phyloP scores from a whole-genome alignment of 2,888 invertebrate species.

The Colletes collaris region DNA sequence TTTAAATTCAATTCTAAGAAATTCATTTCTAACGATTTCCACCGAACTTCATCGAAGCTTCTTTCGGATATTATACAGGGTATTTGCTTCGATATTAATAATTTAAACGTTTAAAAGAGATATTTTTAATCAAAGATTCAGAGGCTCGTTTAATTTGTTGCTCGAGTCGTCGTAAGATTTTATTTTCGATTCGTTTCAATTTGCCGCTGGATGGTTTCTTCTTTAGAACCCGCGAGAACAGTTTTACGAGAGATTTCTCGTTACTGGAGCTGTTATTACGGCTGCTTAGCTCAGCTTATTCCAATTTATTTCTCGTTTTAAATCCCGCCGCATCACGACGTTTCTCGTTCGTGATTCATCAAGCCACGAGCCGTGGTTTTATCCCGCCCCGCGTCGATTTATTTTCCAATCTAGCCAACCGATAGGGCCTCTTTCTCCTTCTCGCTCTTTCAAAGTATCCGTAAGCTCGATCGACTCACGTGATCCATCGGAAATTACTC shows the following conservation, averaged over 20 bases:
- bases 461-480: not conserved
- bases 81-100: too few relatives aligned
- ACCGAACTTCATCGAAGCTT: too few relatives aligned
- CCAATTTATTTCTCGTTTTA: constrained; percentile 32
- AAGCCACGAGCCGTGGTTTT: constrained; percentile 21
- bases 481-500: constrained; percentile 4
- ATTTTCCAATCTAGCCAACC: constrained; percentile 36
- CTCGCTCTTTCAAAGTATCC: not conserved
- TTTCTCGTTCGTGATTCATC: constrained; percentile 35
- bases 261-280: constrained; percentile 8
- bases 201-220: too few relatives aligned
- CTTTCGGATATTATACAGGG: too few relatives aligned
- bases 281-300: constrained; percentile 1
- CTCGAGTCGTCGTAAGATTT: not conserved
- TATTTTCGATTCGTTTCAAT: not conserved
- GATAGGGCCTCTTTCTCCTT: not conserved
- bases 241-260: not conserved
- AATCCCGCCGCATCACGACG: constrained; percentile 30
- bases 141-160: too few relatives aligned
- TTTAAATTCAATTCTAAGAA: too few relatives aligned
- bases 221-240: not conserved
- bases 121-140: not conserved
- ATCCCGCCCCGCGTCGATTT: constrained; percentile 28
- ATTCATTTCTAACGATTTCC: too few relatives aligned
- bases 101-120: too few relatives aligned